Conservation (phyloP, 2,797 vertebrate species). For the Ctenopoma kingsleyae region DNA sequence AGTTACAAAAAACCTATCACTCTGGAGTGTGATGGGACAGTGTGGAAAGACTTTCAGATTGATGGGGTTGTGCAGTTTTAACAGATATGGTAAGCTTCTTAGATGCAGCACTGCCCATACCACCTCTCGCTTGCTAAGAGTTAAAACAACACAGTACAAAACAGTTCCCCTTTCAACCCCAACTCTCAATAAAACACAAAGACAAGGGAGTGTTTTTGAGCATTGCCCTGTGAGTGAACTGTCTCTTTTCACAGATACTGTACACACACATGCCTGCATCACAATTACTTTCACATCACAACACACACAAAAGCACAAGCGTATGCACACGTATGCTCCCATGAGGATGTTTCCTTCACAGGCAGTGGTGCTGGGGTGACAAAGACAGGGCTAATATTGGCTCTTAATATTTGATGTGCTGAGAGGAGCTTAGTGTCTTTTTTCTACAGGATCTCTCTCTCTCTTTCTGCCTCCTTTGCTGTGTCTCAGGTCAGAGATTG, state of each 20-base stretch:
- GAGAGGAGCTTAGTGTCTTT: conserved; percentile 68
- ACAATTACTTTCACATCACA: conserved; percentile 53
- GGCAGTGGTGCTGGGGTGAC: conserved; percentile 87
- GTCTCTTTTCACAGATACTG: conserved; percentile 51
- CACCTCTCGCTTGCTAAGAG: conserved; percentile 13
- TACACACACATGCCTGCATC: conserved; percentile 26
- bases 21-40: conserved; percentile 47
- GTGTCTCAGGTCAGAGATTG: conserved; percentile 46
- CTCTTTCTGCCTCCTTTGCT: conserved; percentile 28
- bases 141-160: conserved; percentile 39
- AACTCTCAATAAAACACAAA: conserved; percentile 14
- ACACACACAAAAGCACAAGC: conserved; percentile 32
- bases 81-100: conserved; percentile 55
- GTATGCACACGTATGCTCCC: conserved; percentile 41
- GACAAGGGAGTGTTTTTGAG: conserved; percentile 1
- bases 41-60: conserved; percentile 43
- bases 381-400: conserved; percentile 93
- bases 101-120: background rate
- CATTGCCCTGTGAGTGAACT: conserved; percentile 54
- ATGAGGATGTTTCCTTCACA: conserved; percentile 76
- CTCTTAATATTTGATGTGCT: conserved; percentile 95
- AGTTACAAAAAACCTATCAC: too few relatives aligned
- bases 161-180: conserved; percentile 23
- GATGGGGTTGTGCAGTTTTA: conserved; percentile 24
- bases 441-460: conserved; percentile 60